phyloP scores from a whole-genome alignment of 2,113 vertebrate genomes.

The Nannobrachium achirus region DNA sequence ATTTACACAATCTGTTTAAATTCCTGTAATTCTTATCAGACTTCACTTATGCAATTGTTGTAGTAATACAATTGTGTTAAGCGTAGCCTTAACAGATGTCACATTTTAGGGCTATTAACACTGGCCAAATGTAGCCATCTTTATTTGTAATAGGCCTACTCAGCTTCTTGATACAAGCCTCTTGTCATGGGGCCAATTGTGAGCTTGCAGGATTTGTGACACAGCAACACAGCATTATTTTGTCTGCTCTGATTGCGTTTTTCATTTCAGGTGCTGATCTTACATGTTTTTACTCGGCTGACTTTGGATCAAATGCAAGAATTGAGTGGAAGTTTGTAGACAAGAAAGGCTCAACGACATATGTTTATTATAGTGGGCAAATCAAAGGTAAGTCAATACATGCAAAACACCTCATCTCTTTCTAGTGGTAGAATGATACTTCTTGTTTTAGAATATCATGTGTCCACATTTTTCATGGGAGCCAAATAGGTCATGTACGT shows the following conservation, averaged over 20 bases:
- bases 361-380: slow-evolving; percentile 62
- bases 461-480: not conserved
- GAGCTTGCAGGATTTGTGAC: too few species aligned
- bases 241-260: not conserved
- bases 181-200: too few species aligned
- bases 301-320: slow-evolving; percentile 71
- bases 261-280: slow-evolving; percentile 69
- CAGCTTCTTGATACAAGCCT: too few species aligned
- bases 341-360: slow-evolving; percentile 55
- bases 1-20: too few species aligned
- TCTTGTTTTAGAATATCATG: not conserved
- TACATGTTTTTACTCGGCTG: slow-evolving; percentile 56
- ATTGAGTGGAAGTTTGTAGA: slow-evolving; percentile 79
- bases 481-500: not conserved
- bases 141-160: too few species aligned
- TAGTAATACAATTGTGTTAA: too few species aligned
- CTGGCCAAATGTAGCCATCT: too few species aligned
- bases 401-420: not conserved
- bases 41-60: too few species aligned
- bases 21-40: too few species aligned
- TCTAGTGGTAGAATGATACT: not conserved
- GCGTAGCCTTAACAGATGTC: too few species aligned
- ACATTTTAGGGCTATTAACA: too few species aligned
- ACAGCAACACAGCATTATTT: not conserved
- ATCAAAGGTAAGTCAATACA: slow-evolving; percentile 61